Percentiles rank a stretch among this genome's conserved stretches.
Conservation (phyloP, 2,797 vertebrate species). For the Onychomys leucogaster region DNA sequence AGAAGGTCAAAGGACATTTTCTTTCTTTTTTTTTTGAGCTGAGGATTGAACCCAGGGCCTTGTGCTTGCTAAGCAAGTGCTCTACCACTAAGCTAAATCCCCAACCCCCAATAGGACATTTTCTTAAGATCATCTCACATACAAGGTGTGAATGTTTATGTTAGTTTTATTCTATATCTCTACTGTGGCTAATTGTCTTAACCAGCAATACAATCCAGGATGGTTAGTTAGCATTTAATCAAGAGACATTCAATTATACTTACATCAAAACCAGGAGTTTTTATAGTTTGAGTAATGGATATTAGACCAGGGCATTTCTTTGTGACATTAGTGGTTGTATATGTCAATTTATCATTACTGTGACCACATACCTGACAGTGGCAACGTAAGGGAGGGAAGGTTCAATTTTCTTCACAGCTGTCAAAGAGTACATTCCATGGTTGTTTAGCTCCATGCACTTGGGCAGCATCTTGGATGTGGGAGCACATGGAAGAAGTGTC, state of each 20-base stretch:
- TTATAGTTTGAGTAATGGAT: constrained; percentile 16
- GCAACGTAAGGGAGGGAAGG: not conserved
- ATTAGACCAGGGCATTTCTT: not conserved
- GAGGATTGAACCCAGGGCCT: no score
- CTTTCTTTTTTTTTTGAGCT: no score
- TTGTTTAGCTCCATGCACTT: not conserved
- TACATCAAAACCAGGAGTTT: not conserved
- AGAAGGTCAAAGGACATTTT: constrained; percentile 27
- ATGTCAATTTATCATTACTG: not conserved
- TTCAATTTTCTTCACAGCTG: not conserved
- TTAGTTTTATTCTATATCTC: constrained; percentile 12
- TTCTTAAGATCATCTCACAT: constrained; percentile 22
- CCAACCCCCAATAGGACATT: constrained; percentile 13
- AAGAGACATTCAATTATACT: constrained; percentile 29
- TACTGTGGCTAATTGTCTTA: not conserved
- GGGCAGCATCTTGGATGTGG: not conserved
- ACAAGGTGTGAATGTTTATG: not conserved
- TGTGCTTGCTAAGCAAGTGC: no score
- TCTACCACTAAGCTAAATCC: no score
- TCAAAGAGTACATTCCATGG: not conserved
- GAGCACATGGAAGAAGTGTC: no score
- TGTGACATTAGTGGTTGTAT: not conserved
- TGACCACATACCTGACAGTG: not conserved
- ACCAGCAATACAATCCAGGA: not conserved
- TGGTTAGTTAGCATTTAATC: not conserved